Evolutionary conservation across 1,140 invertebrate species (phyloP).

Genomic region (Mamestra configurata): DNA sequence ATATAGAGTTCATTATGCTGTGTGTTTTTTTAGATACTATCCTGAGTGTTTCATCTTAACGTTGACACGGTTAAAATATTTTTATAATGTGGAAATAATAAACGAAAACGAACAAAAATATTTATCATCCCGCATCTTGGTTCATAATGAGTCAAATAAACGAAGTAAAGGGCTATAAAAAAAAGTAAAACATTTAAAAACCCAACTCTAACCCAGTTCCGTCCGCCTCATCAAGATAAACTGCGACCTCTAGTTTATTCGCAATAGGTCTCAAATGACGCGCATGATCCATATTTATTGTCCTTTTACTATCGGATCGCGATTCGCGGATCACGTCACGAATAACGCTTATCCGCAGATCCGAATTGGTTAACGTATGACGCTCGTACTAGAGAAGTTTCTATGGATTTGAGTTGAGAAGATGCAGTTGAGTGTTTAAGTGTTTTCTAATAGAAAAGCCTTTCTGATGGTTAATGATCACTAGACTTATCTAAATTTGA

Average conservation of each 20-base stretch:
- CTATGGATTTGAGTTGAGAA: not conserved
- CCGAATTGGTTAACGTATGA: slow-evolving; percentile 4
- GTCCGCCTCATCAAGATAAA: slow-evolving; percentile 23
- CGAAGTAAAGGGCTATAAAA: too few relatives aligned
- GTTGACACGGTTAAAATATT: too few relatives aligned
- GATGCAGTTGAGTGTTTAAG: not conserved
- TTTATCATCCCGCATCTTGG: too few relatives aligned
- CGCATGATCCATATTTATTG: slow-evolving; percentile 45
- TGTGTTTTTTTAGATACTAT: too few relatives aligned
- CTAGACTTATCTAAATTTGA: too few relatives aligned
- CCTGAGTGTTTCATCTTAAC: too few relatives aligned
- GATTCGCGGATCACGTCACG: slow-evolving; percentile 27
- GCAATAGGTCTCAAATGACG: slow-evolving; percentile 46
- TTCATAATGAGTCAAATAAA: too few relatives aligned
- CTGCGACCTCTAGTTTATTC: slow-evolving; percentile 42
- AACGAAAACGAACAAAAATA: too few relatives aligned
- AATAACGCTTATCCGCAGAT: slow-evolving; percentile 36
- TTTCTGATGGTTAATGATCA: too few relatives aligned
- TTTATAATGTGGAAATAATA: too few relatives aligned
- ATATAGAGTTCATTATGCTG: too few relatives aligned
- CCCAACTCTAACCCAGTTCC: not conserved
- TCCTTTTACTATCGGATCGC: slow-evolving; percentile 14
- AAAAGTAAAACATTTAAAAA: not conserved
- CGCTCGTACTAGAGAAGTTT: not conserved
- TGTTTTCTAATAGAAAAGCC: too few relatives aligned